phyloP scores from a whole-genome alignment of 1,140 invertebrate species.

The Melitaea cinxia region DNA sequence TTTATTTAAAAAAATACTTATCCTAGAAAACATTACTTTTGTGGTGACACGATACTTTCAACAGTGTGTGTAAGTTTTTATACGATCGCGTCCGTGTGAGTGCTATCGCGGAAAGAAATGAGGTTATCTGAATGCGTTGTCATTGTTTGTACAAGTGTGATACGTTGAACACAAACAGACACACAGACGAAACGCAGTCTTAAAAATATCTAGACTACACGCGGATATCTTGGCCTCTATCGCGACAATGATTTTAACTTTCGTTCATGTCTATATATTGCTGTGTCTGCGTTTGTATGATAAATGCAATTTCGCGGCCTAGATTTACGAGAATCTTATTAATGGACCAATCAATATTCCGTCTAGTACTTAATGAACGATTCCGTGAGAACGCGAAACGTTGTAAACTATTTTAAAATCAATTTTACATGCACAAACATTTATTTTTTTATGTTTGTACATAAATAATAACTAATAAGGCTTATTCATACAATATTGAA shows the following conservation, averaged over 20 bases:
- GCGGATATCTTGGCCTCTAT: neutral
- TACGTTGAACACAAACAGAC: slow-evolving; percentile 41
- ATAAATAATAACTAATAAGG: no score
- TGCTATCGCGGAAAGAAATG: slow-evolving; percentile 77
- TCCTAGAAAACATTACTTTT: neutral
- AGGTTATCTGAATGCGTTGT: slow-evolving; percentile 78
- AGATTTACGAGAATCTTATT: slow-evolving; percentile 2
- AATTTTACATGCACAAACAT: no score
- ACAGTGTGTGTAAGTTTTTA: slow-evolving; percentile 25
- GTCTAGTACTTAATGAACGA: neutral
- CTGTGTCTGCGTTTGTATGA: neutral
- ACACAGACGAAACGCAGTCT: slow-evolving; percentile 19
- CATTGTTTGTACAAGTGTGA: slow-evolving; percentile 63
- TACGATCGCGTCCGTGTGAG: slow-evolving; percentile 46
- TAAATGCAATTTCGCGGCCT: neutral
- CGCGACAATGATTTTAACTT: neutral
- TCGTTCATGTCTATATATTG: slow-evolving; percentile 11
- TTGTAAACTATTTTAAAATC: no score
- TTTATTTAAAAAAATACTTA: no score
- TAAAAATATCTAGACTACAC: slow-evolving; percentile 21
- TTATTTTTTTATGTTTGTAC: no score
- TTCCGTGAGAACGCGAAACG: neutral
- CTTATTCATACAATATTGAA: no score
- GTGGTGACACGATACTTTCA: slow-evolving; percentile 9
- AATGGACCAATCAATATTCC: neutral